Evolutionary conservation across 2,888 invertebrate species (phyloP).

Genomic region (Sphecodes monilicornis): DNA sequence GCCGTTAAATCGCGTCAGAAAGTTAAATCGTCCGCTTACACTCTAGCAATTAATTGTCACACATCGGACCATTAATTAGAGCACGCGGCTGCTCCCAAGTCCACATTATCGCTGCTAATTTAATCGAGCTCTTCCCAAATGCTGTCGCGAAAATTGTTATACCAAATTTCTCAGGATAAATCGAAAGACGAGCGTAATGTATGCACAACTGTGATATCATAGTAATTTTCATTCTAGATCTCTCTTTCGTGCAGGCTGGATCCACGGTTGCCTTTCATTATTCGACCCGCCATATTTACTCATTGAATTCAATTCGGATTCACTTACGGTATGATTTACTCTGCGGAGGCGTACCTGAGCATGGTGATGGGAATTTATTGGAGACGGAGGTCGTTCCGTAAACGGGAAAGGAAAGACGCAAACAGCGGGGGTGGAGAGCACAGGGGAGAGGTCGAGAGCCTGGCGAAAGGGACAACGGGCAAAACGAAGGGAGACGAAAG

Average conservation of each 20-base stretch:
- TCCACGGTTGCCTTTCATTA: constrained; percentile 73
- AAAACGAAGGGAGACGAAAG: constrained; percentile 58
- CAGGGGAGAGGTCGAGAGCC: constrained; percentile 35
- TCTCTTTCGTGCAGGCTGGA: constrained; percentile 14
- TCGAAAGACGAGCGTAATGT: background rate
- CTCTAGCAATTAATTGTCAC: constrained; percentile 27
- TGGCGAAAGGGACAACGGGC: constrained; percentile 53
- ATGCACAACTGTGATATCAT: background rate
- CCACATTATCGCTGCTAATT: constrained; percentile 20
- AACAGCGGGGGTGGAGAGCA: constrained; percentile 1
- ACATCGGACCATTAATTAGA: constrained; percentile 15
- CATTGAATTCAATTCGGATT: constrained; percentile 83
- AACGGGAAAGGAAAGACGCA: constrained; percentile 62
- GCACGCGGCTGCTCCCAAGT: background rate
- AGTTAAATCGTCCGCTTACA: constrained; percentile 9
- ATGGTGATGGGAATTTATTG: constrained; percentile 82
- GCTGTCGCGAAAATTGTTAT: constrained; percentile 23
- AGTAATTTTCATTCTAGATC: constrained; percentile 34
- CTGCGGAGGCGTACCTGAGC: constrained; percentile 74
- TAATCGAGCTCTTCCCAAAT: background rate
- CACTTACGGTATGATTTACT: constrained; percentile 82
- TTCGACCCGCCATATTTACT: constrained; percentile 82
- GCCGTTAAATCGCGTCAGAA: background rate
- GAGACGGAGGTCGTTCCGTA: constrained; percentile 76
- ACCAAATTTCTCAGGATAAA: constrained; percentile 16